Percentiles rank a stretch among this genome's conserved stretches.
Conservation (phyloP, 2,888 invertebrate genomes). For the Amiota communis region DNA sequence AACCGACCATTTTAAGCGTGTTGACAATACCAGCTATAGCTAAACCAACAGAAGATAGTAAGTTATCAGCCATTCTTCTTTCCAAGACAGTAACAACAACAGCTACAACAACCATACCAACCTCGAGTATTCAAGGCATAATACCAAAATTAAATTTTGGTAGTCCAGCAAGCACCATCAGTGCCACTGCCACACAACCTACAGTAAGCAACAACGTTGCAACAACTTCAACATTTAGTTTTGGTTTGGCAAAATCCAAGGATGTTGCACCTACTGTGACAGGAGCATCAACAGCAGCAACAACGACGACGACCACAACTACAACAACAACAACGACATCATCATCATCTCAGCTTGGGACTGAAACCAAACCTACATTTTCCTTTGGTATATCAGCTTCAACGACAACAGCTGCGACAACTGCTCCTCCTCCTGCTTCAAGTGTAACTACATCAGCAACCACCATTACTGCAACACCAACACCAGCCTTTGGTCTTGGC, state of each 20-base stretch:
- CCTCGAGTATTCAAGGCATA: neutral
- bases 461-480: constrained; percentile 28
- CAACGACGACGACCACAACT: no score
- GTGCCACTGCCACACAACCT: neutral
- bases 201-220: neutral
- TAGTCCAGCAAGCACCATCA: neutral
- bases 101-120: constrained; percentile 4
- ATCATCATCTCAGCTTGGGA: neutral
- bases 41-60: neutral
- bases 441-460: neutral
- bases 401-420: neutral
- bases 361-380: neutral
- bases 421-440: neutral
- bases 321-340: neutral
- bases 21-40: neutral
- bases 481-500: constrained; percentile 24
- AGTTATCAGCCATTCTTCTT: neutral
- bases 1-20: constrained; percentile 6
- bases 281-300: neutral
- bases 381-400: neutral
- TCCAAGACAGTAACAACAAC: neutral
- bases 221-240: neutral
- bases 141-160: constrained; percentile 6
- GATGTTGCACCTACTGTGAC: neutral
- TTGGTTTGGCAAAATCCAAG: neutral